These are phyloP conservation scores for Malurus melanocephalus DNA, from an alignment of 2,113 vertebrate genomes.

Conservation along the genomic window DNA sequence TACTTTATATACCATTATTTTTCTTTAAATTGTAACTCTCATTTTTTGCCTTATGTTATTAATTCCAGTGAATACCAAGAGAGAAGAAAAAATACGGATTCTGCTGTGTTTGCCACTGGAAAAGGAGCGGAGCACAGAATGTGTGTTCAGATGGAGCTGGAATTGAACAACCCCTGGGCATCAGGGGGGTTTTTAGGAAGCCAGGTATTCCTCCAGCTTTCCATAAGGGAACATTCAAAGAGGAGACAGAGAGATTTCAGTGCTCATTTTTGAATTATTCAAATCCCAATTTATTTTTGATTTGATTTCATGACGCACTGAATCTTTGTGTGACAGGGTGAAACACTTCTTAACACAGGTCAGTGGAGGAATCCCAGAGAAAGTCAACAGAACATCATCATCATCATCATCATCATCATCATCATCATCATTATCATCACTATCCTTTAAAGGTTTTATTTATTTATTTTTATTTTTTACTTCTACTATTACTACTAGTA, in stretches of 20 bases:
- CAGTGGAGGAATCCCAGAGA: background rate
- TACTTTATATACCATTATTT: conserved; percentile 52
- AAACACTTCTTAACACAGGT: rapidly evolving
- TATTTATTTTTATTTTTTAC: background rate
- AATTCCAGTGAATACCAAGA: background rate
- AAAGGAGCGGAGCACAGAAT: background rate
- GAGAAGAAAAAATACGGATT: background rate
- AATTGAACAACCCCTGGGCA: background rate
- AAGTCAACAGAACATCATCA: background rate
- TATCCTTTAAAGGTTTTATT: background rate
- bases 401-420: rapidly evolving
- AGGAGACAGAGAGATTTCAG: background rate
- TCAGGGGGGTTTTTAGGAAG: background rate
- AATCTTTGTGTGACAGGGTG: background rate
- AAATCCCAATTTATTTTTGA: background rate
- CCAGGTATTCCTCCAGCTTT: background rate
- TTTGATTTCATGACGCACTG: background rate
- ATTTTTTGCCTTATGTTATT: background rate
- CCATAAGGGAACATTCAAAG: background rate
- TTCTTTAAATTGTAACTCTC: conserved; percentile 29
- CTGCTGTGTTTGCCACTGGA: background rate
- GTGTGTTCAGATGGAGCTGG: background rate
- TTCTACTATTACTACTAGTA: background rate
- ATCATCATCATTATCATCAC: background rate
- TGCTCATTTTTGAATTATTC: background rate